A percentile compares a stretch with the other conserved stretches of the same genome.
phyloP scores from a whole-genome alignment of 2,888 invertebrate genomes.

The Coleophora flavipennella region DNA sequence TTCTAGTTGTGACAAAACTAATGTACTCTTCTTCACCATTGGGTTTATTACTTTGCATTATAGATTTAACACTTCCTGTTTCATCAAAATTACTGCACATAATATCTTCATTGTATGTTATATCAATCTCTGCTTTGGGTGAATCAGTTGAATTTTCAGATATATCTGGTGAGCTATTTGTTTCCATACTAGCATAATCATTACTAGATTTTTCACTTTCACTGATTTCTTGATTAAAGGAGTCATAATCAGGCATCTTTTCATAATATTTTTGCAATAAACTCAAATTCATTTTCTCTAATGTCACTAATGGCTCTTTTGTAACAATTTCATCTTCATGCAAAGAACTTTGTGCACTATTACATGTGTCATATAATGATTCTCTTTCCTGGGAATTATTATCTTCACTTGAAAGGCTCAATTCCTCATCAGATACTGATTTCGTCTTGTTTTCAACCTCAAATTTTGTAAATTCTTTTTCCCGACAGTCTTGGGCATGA shows the following conservation, averaged over 20 bases:
- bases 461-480: background rate
- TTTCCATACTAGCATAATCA: constrained; percentile 3
- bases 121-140: constrained; percentile 11
- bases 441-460: background rate
- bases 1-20: constrained; percentile 58
- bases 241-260: constrained; percentile 18
- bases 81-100: constrained; percentile 6
- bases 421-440: background rate
- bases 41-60: constrained; percentile 8
- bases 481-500: no score
- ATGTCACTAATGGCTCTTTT: constrained; percentile 31
- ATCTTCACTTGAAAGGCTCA: no score
- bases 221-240: constrained; percentile 2
- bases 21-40: constrained; percentile 28
- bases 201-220: background rate
- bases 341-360: constrained; percentile 29
- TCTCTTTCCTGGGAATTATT: constrained; percentile 22
- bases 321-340: constrained; percentile 10
- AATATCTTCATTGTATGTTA: constrained; percentile 14
- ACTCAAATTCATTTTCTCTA: constrained; percentile 40
- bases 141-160: constrained; percentile 12
- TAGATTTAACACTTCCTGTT: constrained; percentile 10
- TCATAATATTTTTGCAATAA: constrained; percentile 37
- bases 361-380: constrained; percentile 52
- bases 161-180: constrained; percentile 2